Evolutionary conservation across 2,113 vertebrate genomes (phyloP).

Genomic region (Dipodomys stephensi): DNA sequence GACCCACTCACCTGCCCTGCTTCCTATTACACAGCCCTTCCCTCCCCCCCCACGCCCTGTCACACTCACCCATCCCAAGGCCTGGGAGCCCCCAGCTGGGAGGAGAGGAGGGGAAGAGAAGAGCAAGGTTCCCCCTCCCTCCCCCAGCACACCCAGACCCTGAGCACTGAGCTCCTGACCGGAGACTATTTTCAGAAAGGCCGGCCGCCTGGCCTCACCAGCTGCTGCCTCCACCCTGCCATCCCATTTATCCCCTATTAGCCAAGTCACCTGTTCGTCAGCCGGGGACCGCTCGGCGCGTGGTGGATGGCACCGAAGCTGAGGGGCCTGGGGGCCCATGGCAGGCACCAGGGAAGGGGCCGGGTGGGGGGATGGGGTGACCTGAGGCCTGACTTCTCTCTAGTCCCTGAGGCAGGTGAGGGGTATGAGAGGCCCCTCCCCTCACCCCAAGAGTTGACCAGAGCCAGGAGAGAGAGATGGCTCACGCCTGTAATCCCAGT

Average conservation of each 20-base stretch:
- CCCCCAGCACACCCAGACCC: slow-evolving; percentile 73
- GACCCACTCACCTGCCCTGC: neutral
- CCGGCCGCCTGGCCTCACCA: slow-evolving; percentile 85
- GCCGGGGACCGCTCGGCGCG: slow-evolving; percentile 87
- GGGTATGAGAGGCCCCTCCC: neutral
- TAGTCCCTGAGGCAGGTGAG: neutral
- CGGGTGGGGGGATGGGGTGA: neutral
- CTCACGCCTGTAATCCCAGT: too few species aligned
- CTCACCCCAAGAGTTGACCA: too few species aligned
- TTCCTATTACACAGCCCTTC: neutral
- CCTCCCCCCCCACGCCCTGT: neutral
- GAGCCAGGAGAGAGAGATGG: neutral
- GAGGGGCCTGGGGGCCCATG: slow-evolving; percentile 28
- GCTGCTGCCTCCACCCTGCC: slow-evolving; percentile 87
- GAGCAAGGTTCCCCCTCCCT: slow-evolving; percentile 61
- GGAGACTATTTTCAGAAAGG: slow-evolving; percentile 88
- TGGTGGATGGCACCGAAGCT: slow-evolving; percentile 82
- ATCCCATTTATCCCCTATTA: slow-evolving; percentile 91
- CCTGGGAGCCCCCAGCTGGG: too few species aligned
- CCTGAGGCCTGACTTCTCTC: neutral
- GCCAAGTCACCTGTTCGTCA: slow-evolving; percentile 91
- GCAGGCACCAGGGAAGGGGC: neutral
- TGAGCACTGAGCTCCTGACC: slow-evolving; percentile 85
- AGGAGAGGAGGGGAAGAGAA: slow-evolving; percentile 35
- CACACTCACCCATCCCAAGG: neutral